Conservation (phyloP, 2,113 vertebrate species). For the Gyps fulvus region DNA sequence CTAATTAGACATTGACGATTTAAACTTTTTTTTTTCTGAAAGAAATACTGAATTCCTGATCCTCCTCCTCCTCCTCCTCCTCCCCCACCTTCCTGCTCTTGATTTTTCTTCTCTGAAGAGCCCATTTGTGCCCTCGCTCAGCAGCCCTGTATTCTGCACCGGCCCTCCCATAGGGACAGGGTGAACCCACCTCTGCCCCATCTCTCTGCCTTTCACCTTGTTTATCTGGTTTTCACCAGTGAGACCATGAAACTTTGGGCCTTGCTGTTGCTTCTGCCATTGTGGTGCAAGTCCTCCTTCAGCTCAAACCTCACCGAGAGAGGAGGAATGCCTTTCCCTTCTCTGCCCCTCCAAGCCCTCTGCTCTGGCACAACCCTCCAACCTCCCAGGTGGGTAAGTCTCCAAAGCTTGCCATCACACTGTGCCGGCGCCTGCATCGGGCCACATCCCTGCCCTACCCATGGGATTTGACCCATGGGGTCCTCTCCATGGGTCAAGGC, state of each 20-base stretch:
- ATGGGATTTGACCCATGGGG: neutral
- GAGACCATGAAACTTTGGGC: neutral
- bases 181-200: neutral
- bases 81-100: neutral
- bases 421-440: accelerated
- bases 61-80: neutral
- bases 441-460: neutral
- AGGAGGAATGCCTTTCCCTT: neutral
- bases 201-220: neutral
- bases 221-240: neutral
- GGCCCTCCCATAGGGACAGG: accelerated
- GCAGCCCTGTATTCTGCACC: neutral
- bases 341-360: neutral
- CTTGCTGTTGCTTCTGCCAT: neutral
- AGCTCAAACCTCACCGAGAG: neutral
- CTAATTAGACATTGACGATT: conserved; percentile 47
- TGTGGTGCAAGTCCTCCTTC: neutral
- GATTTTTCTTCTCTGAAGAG: neutral
- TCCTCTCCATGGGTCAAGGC: neutral
- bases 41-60: neutral
- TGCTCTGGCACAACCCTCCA: neutral
- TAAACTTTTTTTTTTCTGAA: neutral
- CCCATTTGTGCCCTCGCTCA: neutral
- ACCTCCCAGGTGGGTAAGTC: neutral
- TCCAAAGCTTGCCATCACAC: neutral